These are phyloP conservation scores for Morinoia aosen DNA, from an alignment of 2,888 invertebrate genomes.

Conservation along the genomic window DNA sequence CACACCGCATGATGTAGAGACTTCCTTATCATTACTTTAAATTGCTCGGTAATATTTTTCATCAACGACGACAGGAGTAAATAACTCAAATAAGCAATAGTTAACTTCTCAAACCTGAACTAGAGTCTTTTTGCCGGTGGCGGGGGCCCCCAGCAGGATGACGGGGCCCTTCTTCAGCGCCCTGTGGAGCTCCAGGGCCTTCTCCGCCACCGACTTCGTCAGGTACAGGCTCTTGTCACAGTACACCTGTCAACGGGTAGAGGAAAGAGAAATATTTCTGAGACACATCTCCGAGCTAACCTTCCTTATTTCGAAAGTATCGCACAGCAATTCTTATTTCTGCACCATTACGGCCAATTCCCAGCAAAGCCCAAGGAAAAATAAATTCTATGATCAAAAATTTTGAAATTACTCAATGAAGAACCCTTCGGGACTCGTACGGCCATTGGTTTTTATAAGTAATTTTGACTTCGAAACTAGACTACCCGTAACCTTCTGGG, in stretches of 20 bases:
- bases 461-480: too few species aligned
- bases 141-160: conserved; percentile 93
- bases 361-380: neutral
- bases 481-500: too few species aligned
- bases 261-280: neutral
- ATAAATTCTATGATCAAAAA: neutral
- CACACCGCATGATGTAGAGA: neutral
- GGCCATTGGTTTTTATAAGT: too few species aligned
- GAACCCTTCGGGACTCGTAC: neutral
- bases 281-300: too few species aligned
- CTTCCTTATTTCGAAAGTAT: neutral
- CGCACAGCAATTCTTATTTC: neutral
- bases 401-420: neutral
- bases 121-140: conserved; percentile 88
- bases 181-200: conserved; percentile 91
- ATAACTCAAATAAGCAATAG: neutral
- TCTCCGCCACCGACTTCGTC: conserved; percentile 81
- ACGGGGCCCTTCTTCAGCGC: conserved; percentile 95
- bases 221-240: conserved; percentile 81
- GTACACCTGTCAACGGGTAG: conserved; percentile 74
- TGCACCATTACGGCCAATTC: neutral
- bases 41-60: too few species aligned
- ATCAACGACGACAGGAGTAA: neutral
- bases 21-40: too few species aligned
- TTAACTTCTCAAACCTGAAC: conserved; percentile 77